phyloP scores from a whole-genome alignment of 2,113 vertebrate species.

The Oplegnathus fasciatus region DNA sequence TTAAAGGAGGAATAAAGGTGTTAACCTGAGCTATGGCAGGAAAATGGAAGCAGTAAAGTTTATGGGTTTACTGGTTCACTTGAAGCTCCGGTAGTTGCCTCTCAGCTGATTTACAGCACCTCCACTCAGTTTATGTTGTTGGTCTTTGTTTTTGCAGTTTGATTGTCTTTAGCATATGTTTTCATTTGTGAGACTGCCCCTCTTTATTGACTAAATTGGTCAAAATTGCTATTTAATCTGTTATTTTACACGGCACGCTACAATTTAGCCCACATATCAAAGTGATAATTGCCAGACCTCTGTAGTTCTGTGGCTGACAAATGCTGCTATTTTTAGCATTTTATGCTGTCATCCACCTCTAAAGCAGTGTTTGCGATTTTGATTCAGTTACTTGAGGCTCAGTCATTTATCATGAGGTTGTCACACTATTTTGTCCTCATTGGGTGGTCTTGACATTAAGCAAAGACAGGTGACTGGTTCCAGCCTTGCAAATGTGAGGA shows the following conservation, averaged over 20 bases:
- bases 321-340: neutral
- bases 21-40: constrained; percentile 19
- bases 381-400: no score
- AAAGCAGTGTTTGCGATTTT: no score
- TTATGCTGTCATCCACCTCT: neutral
- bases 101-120: constrained; percentile 22
- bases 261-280: neutral
- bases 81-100: neutral
- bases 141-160: neutral
- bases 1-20: constrained; percentile 38
- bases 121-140: neutral
- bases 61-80: constrained; percentile 39
- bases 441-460: no score
- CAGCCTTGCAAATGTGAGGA: no score
- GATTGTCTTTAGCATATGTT: neutral
- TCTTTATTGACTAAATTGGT: neutral
- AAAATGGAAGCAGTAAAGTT: constrained; percentile 52
- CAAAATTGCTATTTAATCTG: neutral
- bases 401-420: no score
- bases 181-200: neutral
- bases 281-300: neutral
- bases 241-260: neutral
- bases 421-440: no score
- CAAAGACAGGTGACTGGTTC: no score
- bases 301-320: neutral